Percentiles rank a stretch among this genome's conserved stretches.
Conservation (phyloP, 2,113 vertebrate species). For the Aegotheles bennettii region DNA sequence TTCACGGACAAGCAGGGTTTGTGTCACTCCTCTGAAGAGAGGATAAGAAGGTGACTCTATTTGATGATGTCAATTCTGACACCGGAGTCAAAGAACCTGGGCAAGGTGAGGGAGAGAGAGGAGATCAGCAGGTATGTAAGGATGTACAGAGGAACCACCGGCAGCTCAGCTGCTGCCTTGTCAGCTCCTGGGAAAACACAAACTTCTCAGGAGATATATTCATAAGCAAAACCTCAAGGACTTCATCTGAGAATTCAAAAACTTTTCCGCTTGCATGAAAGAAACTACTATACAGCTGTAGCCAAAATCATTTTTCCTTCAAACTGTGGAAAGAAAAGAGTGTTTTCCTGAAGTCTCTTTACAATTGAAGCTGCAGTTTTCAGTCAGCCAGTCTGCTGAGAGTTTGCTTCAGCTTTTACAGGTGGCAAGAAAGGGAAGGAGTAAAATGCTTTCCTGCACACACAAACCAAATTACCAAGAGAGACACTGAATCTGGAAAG, state of each 20-base stretch:
- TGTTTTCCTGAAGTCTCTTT: not conserved
- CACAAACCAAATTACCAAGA: not conserved
- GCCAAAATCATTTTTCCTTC: not conserved
- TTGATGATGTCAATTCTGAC: not conserved
- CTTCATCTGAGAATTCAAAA: constrained; percentile 23
- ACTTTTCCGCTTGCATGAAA: not conserved
- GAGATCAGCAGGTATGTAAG: not conserved
- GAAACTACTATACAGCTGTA: constrained; percentile 8
- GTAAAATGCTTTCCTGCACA: not conserved
- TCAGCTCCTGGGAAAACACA: not conserved
- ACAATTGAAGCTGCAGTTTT: not conserved
- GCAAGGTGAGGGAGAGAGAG: not conserved
- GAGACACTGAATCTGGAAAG: not conserved
- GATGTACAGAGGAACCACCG: rapidly evolving
- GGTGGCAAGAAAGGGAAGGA: not conserved
- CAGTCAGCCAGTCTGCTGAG: not conserved
- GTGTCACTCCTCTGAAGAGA: not conserved
- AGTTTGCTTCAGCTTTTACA: not conserved
- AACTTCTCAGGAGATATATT: constrained; percentile 28
- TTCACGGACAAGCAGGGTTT: not conserved
- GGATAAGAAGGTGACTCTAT: not conserved
- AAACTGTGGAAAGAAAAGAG: not conserved
- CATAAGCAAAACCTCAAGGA: constrained; percentile 47
- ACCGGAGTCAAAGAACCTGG: not conserved
- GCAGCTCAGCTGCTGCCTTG: not conserved